A percentile compares a stretch with the other conserved stretches of the same genome.
These are phyloP conservation scores for Pyxicephalus adspersus DNA, from an alignment of 2,113 vertebrate species.

Conservation along the genomic window DNA sequence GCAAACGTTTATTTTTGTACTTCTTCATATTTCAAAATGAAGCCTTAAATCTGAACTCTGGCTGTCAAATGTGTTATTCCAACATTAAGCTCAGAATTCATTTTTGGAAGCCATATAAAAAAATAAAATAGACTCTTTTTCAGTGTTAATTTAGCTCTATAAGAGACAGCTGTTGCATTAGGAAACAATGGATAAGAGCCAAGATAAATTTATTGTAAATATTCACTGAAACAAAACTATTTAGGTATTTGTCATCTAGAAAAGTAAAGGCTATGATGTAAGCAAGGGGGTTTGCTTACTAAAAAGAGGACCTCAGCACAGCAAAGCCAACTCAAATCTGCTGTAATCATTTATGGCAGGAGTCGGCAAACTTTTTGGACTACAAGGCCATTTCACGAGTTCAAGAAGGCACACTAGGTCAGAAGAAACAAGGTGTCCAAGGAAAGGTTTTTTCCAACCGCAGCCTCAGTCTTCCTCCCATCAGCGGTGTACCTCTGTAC, in stretches of 20 bases:
- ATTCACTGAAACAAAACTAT: not conserved
- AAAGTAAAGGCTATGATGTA: no score
- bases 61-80: constrained; percentile 34
- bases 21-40: constrained; percentile 10
- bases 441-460: no score
- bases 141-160: constrained; percentile 18
- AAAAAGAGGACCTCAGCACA: no score
- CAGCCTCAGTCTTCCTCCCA: no score
- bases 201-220: constrained; percentile 13
- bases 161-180: constrained; percentile 28
- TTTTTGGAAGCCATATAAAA: not conserved
- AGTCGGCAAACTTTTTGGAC: no score
- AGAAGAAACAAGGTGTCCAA: no score
- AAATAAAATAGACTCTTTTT: not conserved
- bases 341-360: no score
- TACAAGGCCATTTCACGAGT: no score
- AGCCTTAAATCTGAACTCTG: not conserved
- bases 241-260: not conserved
- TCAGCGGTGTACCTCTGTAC: no score
- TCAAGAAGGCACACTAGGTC: no score
- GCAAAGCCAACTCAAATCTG: no score
- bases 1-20: not conserved
- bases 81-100: constrained; percentile 18
- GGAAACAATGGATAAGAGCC: constrained; percentile 3
- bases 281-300: no score